phyloP scores from a whole-genome alignment of 2,113 vertebrate species.

The Eretmochelys imbricata region DNA sequence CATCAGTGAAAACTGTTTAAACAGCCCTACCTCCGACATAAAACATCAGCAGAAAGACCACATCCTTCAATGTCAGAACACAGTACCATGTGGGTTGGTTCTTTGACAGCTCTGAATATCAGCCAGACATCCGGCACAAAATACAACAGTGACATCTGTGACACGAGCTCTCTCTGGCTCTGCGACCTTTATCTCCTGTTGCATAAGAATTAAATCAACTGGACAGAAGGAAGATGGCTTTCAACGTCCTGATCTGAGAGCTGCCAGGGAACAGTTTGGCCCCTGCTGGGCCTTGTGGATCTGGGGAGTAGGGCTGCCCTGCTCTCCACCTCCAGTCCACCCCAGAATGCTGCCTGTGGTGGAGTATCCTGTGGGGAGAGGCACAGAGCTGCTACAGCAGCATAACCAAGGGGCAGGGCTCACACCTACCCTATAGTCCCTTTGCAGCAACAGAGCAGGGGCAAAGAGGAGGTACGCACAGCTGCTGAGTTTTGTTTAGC shows the following conservation, averaged over 20 bases:
- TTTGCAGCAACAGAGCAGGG: not conserved
- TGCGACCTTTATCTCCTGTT: not conserved
- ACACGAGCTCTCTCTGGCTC: rapidly evolving
- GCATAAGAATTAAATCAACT: not conserved
- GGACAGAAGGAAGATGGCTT: rapidly evolving
- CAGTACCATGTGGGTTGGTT: not conserved
- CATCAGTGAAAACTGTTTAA: conserved; percentile 30
- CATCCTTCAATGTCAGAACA: conserved; percentile 7
- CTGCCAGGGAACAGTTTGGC: not conserved
- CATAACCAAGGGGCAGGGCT: not conserved
- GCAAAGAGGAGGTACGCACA: conserved; percentile 1
- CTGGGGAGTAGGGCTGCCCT: not conserved
- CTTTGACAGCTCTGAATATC: not conserved
- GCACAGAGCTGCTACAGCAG: not conserved
- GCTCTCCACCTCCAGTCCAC: not conserved
- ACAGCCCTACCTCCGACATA: conserved; percentile 15
- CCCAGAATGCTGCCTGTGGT: not conserved
- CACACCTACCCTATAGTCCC: not conserved
- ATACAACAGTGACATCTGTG: rapidly evolving
- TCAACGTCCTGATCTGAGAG: not conserved
- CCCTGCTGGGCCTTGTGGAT: not conserved
- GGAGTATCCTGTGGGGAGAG: not conserved
- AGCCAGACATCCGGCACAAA: not conserved
- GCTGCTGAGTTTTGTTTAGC: conserved; percentile 35
- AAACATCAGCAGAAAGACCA: conserved; percentile 45